Evolutionary conservation across 1,140 invertebrate species (phyloP), one percentile per base, ranked within the genome.

Genomic region (Apis mellifera): DNA sequence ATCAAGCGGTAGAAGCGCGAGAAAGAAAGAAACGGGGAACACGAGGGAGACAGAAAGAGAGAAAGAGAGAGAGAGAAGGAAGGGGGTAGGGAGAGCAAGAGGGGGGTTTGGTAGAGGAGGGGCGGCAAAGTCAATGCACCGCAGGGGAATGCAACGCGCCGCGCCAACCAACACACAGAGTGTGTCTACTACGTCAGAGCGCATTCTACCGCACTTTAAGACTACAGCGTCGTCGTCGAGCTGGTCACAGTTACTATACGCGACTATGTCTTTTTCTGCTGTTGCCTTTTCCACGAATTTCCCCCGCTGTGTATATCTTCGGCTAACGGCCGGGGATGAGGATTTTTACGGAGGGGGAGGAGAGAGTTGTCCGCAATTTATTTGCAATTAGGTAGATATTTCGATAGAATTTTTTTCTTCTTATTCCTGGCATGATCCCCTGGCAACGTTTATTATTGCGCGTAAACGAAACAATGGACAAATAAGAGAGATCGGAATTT

Each of bases 51-150:
- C 60, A 62, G 23, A n/a, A 73, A 62, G 32, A 59, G 26, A 62
- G 50, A 50, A 60, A 17, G 42, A 17, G 62, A 26, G 79, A 55
- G 76, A 59, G 50, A 57, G 32, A 66, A 26, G 21, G 65, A 11
- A 42, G 21, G 64, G 48, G 13, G 12, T 48, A 70, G 50, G 12
- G 71, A 62, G 55, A 62, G 55, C 2, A n/a, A n/a, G 66, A 78
- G 65, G 52, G 84, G 57, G 59, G 83, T 78, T 57, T 64, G 72
- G 68, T 11, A 78, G 77, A 84, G 83, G 87, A 89, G 90, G 86
- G 89, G 87, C 87, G 84, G 84, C 84, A 86, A 90, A 94, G 93
- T 92, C 91, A 93, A 93, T 93, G 92, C 91, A 93, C 92, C 90
- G 87, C 91, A 87, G 89, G 92, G 89, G 92, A 93, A 93, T 93